A percentile compares a stretch with the other conserved stretches of the same genome.
Evolutionary conservation across 2,888 invertebrate genomes (phyloP).

Genomic region (Blomia tropicalis): DNA sequence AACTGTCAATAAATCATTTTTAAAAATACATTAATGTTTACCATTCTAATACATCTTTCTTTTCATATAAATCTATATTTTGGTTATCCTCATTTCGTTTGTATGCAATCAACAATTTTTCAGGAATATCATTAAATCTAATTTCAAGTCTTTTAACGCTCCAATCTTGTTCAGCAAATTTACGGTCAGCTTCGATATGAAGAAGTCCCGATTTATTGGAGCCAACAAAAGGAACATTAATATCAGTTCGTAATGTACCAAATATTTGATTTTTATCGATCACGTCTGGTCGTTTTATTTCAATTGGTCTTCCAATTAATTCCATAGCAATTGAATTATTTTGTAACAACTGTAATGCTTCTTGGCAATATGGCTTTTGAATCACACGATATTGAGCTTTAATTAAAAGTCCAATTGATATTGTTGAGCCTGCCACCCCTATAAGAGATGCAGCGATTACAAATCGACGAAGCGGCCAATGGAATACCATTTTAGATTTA

Average conservation of each 20-base stretch:
- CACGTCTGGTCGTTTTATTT: slow-evolving; percentile 2
- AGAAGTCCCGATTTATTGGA: not conserved
- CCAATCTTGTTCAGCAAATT: not conserved
- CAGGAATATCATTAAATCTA: not conserved
- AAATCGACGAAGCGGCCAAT: not conserved
- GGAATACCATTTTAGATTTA: not conserved
- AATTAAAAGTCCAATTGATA: not conserved
- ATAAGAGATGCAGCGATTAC: slow-evolving; percentile 1
- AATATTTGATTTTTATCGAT: not conserved
- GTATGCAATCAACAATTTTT: slow-evolving; percentile 10
- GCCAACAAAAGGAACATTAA: not conserved
- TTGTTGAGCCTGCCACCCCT: not conserved
- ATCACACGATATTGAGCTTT: not conserved
- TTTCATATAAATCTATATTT: not conserved
- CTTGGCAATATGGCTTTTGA: not conserved
- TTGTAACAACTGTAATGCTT: not conserved
- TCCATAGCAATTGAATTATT: not conserved
- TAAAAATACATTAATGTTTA: not conserved
- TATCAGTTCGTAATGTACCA: not conserved
- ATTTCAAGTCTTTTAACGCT: not conserved
- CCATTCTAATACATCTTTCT: not conserved
- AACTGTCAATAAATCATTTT: not conserved
- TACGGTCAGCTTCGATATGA: slow-evolving; percentile 7
- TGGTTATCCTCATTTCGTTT: slow-evolving; percentile 14
- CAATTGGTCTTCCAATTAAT: not conserved